These are phyloP conservation scores for Mactra quadrangularis DNA, from an alignment of 1,140 invertebrate genomes.

Conservation along the genomic window DNA sequence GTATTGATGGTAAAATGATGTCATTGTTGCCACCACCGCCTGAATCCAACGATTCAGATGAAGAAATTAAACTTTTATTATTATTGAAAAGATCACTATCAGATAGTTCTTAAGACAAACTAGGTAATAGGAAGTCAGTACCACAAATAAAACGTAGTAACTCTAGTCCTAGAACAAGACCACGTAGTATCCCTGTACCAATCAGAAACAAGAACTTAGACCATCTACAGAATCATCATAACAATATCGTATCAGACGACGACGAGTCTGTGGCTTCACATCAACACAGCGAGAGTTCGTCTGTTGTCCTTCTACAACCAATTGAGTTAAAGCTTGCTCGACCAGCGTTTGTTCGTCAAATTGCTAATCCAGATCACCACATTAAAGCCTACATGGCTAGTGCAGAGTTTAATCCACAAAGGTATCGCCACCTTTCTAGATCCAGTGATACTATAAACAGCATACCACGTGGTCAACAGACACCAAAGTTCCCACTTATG, in stretches of 20 bases:
- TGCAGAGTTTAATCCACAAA: conserved; percentile 59
- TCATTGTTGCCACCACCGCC: conserved; percentile 69
- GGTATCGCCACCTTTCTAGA: conserved; percentile 71
- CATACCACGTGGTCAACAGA: conserved; percentile 74
- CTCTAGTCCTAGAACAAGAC: conserved; percentile 64
- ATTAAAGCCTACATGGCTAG: conserved; percentile 62
- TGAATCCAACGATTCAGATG: conserved; percentile 22
- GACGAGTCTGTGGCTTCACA: conserved; percentile 77
- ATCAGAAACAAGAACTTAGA: conserved; percentile 14
- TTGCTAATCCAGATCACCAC: conserved; percentile 69
- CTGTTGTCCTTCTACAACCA: conserved; percentile 77
- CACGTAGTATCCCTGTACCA: conserved; percentile 45
- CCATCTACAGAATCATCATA: conserved; percentile 4
- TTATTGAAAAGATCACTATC: conserved; percentile 58
- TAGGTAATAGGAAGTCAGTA: conserved; percentile 59
- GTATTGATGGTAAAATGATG: conserved; percentile 80
- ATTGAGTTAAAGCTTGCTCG: conserved; percentile 76
- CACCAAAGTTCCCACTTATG: conserved; percentile 77
- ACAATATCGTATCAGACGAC: conserved; percentile 69
- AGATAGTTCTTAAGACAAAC: conserved; percentile 58
- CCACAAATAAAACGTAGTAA: conserved; percentile 66
- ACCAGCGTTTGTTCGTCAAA: conserved; percentile 71
- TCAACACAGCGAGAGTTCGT: conserved; percentile 77
- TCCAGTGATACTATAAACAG: conserved; percentile 78
- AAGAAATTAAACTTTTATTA: conserved; percentile 30